Evolutionary conservation across 2,888 invertebrate genomes (phyloP).

Genomic region (Charanyca ferruginea): DNA sequence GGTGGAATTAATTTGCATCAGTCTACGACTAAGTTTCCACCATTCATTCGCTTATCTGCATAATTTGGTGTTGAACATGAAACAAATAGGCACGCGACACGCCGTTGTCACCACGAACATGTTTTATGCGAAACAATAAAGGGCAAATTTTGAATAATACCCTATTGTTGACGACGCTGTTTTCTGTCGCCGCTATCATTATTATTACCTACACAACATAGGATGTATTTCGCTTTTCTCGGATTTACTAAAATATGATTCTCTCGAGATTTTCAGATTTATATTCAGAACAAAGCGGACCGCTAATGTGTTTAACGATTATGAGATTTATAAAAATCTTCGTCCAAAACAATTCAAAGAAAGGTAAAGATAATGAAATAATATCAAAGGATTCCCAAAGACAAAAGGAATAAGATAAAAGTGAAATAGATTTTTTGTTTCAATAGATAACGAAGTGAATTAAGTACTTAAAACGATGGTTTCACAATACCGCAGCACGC

Average conservation of each 20-base stretch:
- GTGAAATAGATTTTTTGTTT: constrained; percentile 26
- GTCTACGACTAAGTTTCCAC: constrained; percentile 85
- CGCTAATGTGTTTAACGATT: constrained; percentile 57
- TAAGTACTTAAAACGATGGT: constrained; percentile 35
- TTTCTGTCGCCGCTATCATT: constrained; percentile 81
- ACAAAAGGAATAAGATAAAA: constrained; percentile 34
- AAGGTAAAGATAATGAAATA: constrained; percentile 53
- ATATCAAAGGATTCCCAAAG: constrained; percentile 33
- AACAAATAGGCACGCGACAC: constrained; percentile 85
- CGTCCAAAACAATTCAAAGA: constrained; percentile 37
- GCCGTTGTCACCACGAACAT: constrained; percentile 84
- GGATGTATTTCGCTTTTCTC: constrained; percentile 64
- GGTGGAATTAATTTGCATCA: constrained; percentile 87
- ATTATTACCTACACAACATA: constrained; percentile 70
- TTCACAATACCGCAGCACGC: constrained; percentile 32
- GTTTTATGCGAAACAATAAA: constrained; percentile 87
- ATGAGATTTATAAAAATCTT: constrained; percentile 55
- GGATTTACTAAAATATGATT: constrained; percentile 56
- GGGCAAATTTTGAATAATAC: constrained; percentile 87
- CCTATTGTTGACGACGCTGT: constrained; percentile 81
- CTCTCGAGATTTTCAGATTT: constrained; percentile 53
- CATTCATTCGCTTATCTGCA: constrained; percentile 89
- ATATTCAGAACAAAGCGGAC: constrained; percentile 55
- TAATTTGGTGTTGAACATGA: constrained; percentile 87
- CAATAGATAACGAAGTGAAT: constrained; percentile 36